Base-by-base conservation (phyloP, 2,888 invertebrate genomes). In the Netelia inedita region DNA sequence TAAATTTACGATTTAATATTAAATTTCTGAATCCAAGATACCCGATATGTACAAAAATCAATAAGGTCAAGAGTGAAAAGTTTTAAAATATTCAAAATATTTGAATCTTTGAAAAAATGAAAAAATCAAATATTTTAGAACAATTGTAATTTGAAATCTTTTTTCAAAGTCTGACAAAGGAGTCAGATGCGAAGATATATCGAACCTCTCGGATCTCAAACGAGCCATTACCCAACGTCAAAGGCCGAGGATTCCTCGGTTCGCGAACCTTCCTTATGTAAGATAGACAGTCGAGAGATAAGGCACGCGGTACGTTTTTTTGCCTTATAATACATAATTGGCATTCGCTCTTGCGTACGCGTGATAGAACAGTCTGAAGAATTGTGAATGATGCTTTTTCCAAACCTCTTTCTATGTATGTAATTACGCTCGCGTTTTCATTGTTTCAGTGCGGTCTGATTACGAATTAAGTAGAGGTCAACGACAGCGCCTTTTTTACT, bases 201-300 rank as follows among this genome's bases (percentile, higher is more conserved):
- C 35, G 55, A 35, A 55, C 28, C 65, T 35, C 19, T 46, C 66
- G 16, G 50, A 79, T 79, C 71, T 50, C 11, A 16, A 83, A 76
- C 68, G 23, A 76, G 72, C 50, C 35, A 71, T 79, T 83, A 71
- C 41, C 78, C 71, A 80, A 76, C 75, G 65, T 76, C 79, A 79
- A 83, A 83, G 74, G 74, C 83, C 79, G 83, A 75, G 79, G 79
- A 83, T 79, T 79, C 79, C 79, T 75, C 75, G 53, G 75, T 79
- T 74, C 71, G 57, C 65, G 46, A 61, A 71, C 23, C 66, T 55
- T 35, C 28, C 53, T 83, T 84, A 72, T 55, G 80, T 80, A 84
- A 83, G 50, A 46, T 16, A 76, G 53, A 57, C 63, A 5, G 35
- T 35, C 35, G 35, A 35, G 19, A 68, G 80, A 84, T 84, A 84